Evolutionary conservation across 2,888 invertebrate genomes (phyloP).

Genomic region (Scotopteryx bipunctaria): DNA sequence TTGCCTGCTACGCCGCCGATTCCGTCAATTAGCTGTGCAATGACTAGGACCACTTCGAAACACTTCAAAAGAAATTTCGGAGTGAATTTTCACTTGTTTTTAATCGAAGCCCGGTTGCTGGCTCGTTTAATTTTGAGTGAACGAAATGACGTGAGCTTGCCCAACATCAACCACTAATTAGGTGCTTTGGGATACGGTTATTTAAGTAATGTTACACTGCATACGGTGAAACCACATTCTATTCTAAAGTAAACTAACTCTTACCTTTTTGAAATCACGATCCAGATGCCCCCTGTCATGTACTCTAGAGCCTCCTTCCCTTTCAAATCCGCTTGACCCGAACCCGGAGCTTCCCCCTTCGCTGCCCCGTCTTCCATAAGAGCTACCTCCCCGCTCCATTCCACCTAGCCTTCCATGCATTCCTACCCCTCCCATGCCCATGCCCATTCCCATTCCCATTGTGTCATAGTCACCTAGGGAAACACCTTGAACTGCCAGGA

Average conservation of each 20-base stretch:
- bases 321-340: constrained; percentile 2
- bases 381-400: constrained; percentile 2
- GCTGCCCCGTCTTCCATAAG: constrained; percentile 4
- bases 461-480: not conserved
- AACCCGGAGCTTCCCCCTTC: not conserved
- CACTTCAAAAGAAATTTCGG: too few relatives aligned
- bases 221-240: too few relatives aligned
- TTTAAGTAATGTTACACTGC: too few relatives aligned
- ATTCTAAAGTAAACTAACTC: not conserved
- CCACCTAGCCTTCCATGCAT: not conserved
- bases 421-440: not conserved
- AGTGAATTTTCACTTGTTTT: too few relatives aligned
- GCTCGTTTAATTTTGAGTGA: too few relatives aligned
- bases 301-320: constrained; percentile 6
- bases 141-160: too few relatives aligned
- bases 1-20: too few relatives aligned
- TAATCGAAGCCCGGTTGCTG: too few relatives aligned
- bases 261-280: constrained; percentile 9
- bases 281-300: constrained; percentile 9
- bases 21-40: too few relatives aligned
- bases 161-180: too few relatives aligned
- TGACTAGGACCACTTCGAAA: too few relatives aligned
- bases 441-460: not conserved
- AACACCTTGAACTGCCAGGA: constrained; percentile 15
- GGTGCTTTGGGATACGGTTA: too few relatives aligned